A percentile compares a stretch with the other conserved stretches of the same genome.
Evolutionary conservation across 2,113 vertebrate genomes (phyloP).

Genomic region (Mixornis gularis): DNA sequence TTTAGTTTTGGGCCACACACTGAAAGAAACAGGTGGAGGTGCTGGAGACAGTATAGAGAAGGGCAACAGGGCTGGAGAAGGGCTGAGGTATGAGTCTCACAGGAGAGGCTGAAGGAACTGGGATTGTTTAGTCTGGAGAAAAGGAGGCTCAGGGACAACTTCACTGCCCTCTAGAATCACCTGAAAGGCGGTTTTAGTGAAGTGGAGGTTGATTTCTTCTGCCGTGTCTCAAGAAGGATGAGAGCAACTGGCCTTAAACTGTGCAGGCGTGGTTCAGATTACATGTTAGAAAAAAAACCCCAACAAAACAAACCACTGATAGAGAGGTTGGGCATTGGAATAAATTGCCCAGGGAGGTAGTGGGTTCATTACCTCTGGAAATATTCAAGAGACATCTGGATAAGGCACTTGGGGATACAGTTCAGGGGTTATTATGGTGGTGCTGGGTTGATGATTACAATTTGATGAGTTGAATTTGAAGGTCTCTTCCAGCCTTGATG

Average conservation of each 20-base stretch:
- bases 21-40: background rate
- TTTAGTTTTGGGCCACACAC: background rate
- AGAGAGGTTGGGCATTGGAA: background rate
- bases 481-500: background rate
- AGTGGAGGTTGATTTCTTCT: background rate
- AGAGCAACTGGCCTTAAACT: background rate
- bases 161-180: background rate
- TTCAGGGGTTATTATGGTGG: too few relatives aligned
- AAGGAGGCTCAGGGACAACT: background rate
- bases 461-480: background rate
- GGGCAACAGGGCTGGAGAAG: background rate
- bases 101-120: background rate
- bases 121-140: background rate
- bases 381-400: background rate
- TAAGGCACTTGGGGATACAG: background rate
- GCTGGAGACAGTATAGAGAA: background rate
- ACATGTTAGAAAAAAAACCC: fast-evolving
- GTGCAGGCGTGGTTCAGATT: background rate
- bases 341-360: background rate
- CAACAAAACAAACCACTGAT: background rate
- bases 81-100: background rate
- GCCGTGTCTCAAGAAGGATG: background rate
- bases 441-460: background rate
- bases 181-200: background rate
- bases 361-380: background rate